Base-by-base conservation (phyloP, 1,140 invertebrate genomes). In the Adelges cooleyi region DNA sequence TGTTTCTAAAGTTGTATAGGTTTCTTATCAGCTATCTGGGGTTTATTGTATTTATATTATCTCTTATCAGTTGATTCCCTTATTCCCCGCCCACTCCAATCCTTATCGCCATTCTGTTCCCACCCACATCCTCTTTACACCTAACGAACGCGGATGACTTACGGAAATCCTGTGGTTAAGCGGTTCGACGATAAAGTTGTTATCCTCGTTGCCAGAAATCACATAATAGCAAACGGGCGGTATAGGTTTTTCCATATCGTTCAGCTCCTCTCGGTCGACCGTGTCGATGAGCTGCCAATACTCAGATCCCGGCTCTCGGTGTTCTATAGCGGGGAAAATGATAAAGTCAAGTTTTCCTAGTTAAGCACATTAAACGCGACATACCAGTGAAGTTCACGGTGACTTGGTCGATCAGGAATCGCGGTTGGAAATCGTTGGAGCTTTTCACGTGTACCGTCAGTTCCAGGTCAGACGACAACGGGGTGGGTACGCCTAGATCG, bases 401-500 rank as follows among this genome's bases (percentile, higher is more conserved):
- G 69, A 86, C 82, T 49, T 83, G 77, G 68, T 86, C 84, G n/a
- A 85, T 75, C 15, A 87, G 76, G 75, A 95, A 95, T 69, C 90
- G 84, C 0, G 92, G 92, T 69, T 90, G 85, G 71, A 88, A 90
- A 71, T 91, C 90, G 74, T 93, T 90, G 0, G 94, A 86, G 74
- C 93, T 91, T 40, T 85, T 82, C 0, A 95, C 86, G 71, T 92
- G 90, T 69, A 95, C 85, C n/a, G 86, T 89, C 0, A 95, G 74
- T 74, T 94, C 91, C 8, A 94, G 75, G 74, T 94, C 90, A 0
- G 87, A 87, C 56, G 88, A 90, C 0, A 95, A 73, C 0, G 89
- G 83, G 1, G 90, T 91, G 9, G 91, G 91, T 5, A 84, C 76
- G 1, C 90, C 90, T 46, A 92, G 78, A 76, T 95, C 92, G 72